Percentiles rank a stretch among this genome's conserved stretches.
phyloP scores from a whole-genome alignment of 1,140 invertebrate species.

The Ips typographus region DNA sequence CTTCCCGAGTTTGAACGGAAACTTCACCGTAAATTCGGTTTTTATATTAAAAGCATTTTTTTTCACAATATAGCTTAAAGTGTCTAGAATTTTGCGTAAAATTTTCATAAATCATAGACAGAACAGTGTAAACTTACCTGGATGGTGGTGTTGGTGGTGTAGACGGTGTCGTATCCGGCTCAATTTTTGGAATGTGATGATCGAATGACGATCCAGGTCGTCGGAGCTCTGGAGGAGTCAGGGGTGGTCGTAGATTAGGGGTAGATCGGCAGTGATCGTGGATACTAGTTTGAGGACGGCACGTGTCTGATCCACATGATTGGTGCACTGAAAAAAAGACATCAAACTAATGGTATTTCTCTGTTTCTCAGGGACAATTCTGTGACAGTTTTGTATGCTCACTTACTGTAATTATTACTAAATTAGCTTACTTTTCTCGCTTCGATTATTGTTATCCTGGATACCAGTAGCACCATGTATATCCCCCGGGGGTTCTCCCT shows the following conservation, averaged over 20 bases:
- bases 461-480: slow-evolving; percentile 14
- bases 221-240: slow-evolving; percentile 44
- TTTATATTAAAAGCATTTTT: too few species aligned
- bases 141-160: slow-evolving; percentile 43
- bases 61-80: too few species aligned
- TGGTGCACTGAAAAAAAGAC: slow-evolving; percentile 41
- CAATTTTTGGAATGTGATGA: slow-evolving; percentile 58
- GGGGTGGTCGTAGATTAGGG: slow-evolving; percentile 22
- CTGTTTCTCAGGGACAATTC: too few species aligned
- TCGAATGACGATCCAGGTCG: slow-evolving; percentile 47
- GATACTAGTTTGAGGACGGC: slow-evolving; percentile 35
- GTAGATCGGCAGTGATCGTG: slow-evolving; percentile 15
- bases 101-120: slow-evolving; percentile 42
- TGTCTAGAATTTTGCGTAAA: too few species aligned
- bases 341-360: too few species aligned
- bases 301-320: slow-evolving; percentile 48
- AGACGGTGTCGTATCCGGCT: slow-evolving; percentile 55
- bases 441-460: slow-evolving; percentile 33
- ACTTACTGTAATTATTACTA: neutral
- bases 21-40: too few species aligned
- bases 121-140: slow-evolving; percentile 46
- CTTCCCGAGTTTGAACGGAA: neutral
- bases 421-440: slow-evolving; percentile 28
- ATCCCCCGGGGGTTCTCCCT: slow-evolving; percentile 55
- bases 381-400: neutral